Conservation (phyloP, 64 coral and sea anemone species). For the Cladopsammia gracilis region DNA sequence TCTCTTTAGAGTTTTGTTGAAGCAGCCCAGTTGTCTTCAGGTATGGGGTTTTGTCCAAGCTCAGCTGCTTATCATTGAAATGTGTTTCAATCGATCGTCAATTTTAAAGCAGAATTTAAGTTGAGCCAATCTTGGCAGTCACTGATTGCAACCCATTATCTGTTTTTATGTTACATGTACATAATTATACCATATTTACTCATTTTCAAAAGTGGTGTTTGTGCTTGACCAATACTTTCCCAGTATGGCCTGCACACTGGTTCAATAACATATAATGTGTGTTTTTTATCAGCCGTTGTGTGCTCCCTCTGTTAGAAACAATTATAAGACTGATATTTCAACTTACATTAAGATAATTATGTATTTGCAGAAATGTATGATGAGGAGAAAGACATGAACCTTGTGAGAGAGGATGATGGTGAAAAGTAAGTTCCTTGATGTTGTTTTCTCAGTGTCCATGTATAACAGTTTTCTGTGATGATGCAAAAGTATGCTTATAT, state of each 20-base stretch:
- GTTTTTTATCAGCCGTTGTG: too few relatives aligned
- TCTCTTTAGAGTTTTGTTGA: slow-evolving; percentile 72
- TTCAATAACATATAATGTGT: too few relatives aligned
- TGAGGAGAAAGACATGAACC: slow-evolving; percentile 86
- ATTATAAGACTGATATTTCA: background rate
- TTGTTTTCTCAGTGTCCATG: background rate
- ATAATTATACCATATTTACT: too few relatives aligned
- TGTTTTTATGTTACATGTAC: too few relatives aligned
- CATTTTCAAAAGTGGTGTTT: too few relatives aligned
- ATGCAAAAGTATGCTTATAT: too few relatives aligned
- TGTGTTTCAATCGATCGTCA: too few relatives aligned
- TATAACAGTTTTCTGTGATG: background rate
- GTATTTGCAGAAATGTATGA: slow-evolving; percentile 85
- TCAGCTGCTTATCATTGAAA: background rate
- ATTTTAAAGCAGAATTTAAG: too few relatives aligned
- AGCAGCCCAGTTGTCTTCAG: slow-evolving; percentile 72
- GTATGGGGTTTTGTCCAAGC: slow-evolving; percentile 1
- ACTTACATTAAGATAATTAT: background rate
- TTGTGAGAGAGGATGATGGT: slow-evolving; percentile 80
- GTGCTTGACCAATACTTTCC: too few relatives aligned
- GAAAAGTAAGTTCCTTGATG: slow-evolving; percentile 68
- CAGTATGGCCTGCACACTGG: too few relatives aligned
- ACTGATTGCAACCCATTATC: too few relatives aligned
- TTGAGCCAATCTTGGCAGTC: too few relatives aligned
- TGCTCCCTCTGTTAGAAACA: background rate